Evolutionary conservation across 1,140 invertebrate genomes (phyloP), one percentile per base, ranked within the genome.

Genomic region (Cylas formicarius): DNA sequence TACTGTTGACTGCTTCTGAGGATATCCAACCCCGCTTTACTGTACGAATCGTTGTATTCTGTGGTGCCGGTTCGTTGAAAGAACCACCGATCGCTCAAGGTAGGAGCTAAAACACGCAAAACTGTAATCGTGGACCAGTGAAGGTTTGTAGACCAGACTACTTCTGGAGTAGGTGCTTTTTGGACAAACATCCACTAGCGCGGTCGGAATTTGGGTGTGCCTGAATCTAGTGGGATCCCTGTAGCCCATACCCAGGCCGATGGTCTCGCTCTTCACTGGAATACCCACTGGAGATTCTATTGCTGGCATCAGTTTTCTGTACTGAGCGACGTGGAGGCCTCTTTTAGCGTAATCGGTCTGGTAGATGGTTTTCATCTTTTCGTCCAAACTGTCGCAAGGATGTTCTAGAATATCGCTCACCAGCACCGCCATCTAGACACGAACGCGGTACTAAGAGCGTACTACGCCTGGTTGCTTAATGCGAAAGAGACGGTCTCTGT

Each of bases 31-130:
- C 73, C 77, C 3, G 72, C 63, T 10, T 73, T 72, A 23, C 71
- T 73, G 31, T 75, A 69, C 0, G 68, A 72, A 44, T 77, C 75
- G 63, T 72, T 69, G 34, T 78, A 80, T 45, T 79, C 77, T 0
- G 74, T 71, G 9, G 68, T 58, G 4, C 75, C 75, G 0, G 72
- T 72, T 41, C 66, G 70, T 6, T 67, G 67, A 3, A 62, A 62
- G 35, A 70, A 71, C 70, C 71, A 77, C 19, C 49, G 45, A 18
- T 53, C 50, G 10, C 37, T 37, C 2, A 48, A n/a, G n/a, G 50
- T 48, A 16, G 50, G 41, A 34, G 50, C 50, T 53, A 27, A 24
- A 48, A 48, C 13, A 31, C 14, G 27, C 14, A 33, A 1, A 29
- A 21, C 22, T 27, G n/a, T 2, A 22, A 4, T 5, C 6, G 17